Conservation (phyloP, 2,888 invertebrate species). For the Terebella lapidaria region DNA sequence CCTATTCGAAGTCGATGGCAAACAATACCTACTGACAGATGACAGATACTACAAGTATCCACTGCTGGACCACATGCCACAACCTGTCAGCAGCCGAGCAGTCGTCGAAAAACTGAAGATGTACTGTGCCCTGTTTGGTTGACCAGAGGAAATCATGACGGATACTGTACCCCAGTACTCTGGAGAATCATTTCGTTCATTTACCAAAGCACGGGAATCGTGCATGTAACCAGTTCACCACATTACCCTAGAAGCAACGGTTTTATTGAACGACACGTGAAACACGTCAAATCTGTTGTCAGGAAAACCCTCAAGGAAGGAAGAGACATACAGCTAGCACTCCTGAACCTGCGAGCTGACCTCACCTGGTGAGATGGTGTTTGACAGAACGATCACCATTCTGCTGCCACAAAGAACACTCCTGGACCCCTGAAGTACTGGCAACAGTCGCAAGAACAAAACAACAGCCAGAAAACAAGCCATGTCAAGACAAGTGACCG, state of each 20-base stretch:
- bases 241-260: neutral
- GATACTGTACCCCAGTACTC: slow-evolving; percentile 1
- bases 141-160: neutral
- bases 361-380: too few relatives aligned
- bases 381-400: too few relatives aligned
- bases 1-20: slow-evolving; percentile 8
- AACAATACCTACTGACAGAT: neutral
- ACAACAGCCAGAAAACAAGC: too few relatives aligned
- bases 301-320: neutral
- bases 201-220: neutral
- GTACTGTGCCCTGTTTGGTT: neutral
- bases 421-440: too few relatives aligned
- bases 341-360: neutral
- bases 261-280: slow-evolving; percentile 1
- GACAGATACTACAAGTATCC: neutral
- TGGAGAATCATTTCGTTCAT: neutral
- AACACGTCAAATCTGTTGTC: neutral
- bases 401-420: too few relatives aligned
- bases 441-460: too few relatives aligned
- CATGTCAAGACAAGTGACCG: too few relatives aligned
- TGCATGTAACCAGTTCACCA: neutral
- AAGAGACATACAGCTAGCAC: neutral
- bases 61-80: neutral
- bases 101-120: neutral
- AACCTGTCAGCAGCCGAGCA: neutral